Evolutionary conservation across 2,888 invertebrate genomes (phyloP), one percentile per base, ranked within the genome.

Genomic region (Syritta pipiens): DNA sequence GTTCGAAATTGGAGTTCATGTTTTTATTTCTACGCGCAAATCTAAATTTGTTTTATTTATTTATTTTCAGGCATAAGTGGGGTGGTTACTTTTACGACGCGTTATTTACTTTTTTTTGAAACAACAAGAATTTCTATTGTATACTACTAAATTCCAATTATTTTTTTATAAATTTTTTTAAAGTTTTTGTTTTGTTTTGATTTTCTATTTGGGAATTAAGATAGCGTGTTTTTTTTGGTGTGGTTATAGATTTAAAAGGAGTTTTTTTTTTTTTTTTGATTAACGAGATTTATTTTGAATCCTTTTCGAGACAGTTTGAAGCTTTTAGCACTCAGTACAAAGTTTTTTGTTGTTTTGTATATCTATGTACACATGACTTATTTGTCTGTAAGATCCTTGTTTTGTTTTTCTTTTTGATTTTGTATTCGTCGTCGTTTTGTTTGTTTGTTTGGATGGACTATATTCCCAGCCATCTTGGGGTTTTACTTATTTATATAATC

Each of bases 401-500:
- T 12, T 20, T 20, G 30, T 26, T 40, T 12, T 46, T 53, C 19
- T 14, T 22, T 48, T 24, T 51, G 17, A 46, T 59, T 19, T n/a
- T 46, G 6, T 40, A 4, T 46, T 60, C 30, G 44, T 71, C 53
- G 46, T 55, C 28, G 14, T 60, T 60, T 28, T 24, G 12, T 44
- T 37, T 49, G 46, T 24, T 40, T 26, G 32, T 62, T 42, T 72
- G 72, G 72, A 79, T 72, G 79, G 74, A 62, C 65, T 74, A 1
- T 51, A 24, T 32, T 71, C 20, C 74, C 62, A 37, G 67, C 67
- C 79, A 79, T 74, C 74, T 20, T 37, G 48, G 19, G 17, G 57
- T 7, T 9, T 22, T 69, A 59, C 67, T 74, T 79, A 72, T 72
- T 37, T 37, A n/a, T 40, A 67, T 62, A 79, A 79, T 74, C 79